Evolutionary conservation across 1,140 invertebrate genomes (phyloP).

Genomic region (Magallana gigas): DNA sequence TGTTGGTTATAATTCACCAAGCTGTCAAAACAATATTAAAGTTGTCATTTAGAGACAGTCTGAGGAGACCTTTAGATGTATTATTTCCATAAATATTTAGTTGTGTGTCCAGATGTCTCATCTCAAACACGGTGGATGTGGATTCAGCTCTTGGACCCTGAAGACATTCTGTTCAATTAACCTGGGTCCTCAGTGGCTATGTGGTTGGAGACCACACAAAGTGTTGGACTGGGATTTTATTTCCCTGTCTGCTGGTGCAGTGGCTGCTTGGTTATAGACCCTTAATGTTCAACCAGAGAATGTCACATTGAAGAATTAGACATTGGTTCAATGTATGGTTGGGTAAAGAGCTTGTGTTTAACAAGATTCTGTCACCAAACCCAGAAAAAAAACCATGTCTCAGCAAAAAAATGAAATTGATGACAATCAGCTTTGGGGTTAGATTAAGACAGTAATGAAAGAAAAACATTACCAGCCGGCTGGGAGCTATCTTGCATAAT

Average conservation of each 20-base stretch:
- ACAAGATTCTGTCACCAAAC: neutral
- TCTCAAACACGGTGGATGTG: neutral
- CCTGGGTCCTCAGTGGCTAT: neutral
- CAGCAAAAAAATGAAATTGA: neutral
- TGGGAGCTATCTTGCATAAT: conserved; percentile 10
- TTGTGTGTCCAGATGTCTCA: conserved; percentile 17
- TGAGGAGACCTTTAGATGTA: neutral
- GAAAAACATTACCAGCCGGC: neutral
- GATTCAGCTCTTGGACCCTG: neutral
- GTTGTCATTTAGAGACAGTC: neutral
- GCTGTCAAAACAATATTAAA: neutral
- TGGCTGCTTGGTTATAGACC: no score
- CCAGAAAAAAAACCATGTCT: neutral
- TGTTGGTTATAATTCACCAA: neutral
- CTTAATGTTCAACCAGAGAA: no score
- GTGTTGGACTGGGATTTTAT: no score
- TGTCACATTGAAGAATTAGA: no score
- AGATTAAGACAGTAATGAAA: neutral
- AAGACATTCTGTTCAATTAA: neutral
- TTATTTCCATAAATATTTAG: neutral
- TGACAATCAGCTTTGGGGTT: neutral
- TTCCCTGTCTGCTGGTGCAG: no score
- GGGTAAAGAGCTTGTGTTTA: neutral
- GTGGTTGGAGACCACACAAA: neutral
- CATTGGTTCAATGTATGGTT: no score